phyloP scores from a whole-genome alignment of 2,113 vertebrate genomes.

The Prietella phreatophila region DNA sequence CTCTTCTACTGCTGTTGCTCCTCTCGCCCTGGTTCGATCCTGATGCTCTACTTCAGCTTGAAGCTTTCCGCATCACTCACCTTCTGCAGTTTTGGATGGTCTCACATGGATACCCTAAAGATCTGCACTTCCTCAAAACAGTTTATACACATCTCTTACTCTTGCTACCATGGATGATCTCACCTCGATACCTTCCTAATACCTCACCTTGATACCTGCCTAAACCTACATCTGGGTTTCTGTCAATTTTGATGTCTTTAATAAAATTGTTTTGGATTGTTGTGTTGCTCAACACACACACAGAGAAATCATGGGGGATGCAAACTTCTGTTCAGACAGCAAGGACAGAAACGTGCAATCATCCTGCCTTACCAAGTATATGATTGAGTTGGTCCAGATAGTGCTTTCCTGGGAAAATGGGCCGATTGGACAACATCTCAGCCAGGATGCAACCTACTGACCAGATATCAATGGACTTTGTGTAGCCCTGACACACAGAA shows the following conservation, averaged over 20 bases:
- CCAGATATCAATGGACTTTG: constrained; percentile 90
- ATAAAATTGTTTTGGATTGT: background rate
- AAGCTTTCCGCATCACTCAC: background rate
- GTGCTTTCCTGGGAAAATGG: constrained; percentile 89
- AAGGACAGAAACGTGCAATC: background rate
- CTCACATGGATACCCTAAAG: background rate
- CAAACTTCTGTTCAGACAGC: background rate
- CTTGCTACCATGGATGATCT: background rate
- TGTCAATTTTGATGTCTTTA: no score
- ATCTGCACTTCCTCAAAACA: background rate
- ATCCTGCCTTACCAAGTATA: constrained; percentile 75
- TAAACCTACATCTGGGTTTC: background rate
- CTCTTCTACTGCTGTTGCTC: background rate
- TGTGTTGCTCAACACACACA: background rate
- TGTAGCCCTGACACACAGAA: constrained; percentile 77
- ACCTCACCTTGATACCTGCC: background rate
- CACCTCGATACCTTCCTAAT: background rate
- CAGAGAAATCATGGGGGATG: background rate
- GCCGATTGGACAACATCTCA: constrained; percentile 87
- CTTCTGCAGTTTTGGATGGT: background rate
- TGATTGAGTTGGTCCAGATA: constrained; percentile 91
- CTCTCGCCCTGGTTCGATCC: background rate
- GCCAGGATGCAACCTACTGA: constrained; percentile 90
- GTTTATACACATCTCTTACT: background rate
- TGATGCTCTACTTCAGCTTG: background rate